Conservation (phyloP, 2,797 vertebrate genomes). For the Myotis vivesi region DNA sequence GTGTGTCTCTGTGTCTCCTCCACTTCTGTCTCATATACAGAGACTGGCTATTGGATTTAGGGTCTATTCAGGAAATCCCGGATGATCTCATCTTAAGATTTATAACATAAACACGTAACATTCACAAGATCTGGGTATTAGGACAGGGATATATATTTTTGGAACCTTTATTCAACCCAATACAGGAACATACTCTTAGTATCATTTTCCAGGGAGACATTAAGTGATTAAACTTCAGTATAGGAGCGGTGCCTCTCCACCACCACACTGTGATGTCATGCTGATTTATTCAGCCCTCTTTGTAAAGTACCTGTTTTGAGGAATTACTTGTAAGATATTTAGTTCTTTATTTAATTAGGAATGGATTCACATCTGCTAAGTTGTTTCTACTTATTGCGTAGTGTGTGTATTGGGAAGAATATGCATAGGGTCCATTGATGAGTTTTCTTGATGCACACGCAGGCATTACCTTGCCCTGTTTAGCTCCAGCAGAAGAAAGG, state of each 20-base stretch:
- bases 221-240: background rate
- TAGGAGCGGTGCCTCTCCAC: background rate
- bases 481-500: background rate
- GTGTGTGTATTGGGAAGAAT: constrained; percentile 3
- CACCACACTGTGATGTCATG: background rate
- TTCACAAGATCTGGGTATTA: background rate
- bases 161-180: background rate
- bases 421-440: background rate
- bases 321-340: background rate
- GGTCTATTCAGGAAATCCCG: background rate
- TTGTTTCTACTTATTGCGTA: background rate
- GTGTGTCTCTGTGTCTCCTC: background rate
- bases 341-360: constrained; percentile 28
- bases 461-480: background rate
- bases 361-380: background rate
- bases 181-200: background rate
- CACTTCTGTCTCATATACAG: background rate
- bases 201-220: background rate
- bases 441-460: background rate
- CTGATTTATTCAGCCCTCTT: background rate
- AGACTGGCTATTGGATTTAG: background rate
- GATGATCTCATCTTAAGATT: background rate
- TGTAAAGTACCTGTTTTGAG: background rate
- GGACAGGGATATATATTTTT: background rate
- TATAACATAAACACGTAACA: background rate